A percentile compares a stretch with the other conserved stretches of the same genome.
phyloP scores from a whole-genome alignment of 2,113 vertebrate species.

The Synchiropus splendidus region DNA sequence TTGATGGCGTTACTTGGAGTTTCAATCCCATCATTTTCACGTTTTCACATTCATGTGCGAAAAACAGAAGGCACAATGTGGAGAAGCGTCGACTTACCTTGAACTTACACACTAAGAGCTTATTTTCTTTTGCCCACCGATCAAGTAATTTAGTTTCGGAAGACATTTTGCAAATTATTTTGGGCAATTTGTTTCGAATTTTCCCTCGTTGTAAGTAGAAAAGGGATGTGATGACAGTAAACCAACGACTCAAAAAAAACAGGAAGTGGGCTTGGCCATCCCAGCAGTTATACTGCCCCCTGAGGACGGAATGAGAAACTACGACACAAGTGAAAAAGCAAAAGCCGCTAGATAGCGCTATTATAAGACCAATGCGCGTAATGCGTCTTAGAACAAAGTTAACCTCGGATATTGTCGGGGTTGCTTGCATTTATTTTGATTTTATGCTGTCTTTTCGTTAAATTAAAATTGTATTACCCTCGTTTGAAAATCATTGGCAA shows the following conservation, averaged over 20 bases:
- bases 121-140: conserved; percentile 61
- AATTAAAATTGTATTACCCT: too few relatives aligned
- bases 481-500: too few relatives aligned
- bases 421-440: too few relatives aligned
- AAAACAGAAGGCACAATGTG: neutral
- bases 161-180: conserved; percentile 6
- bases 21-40: too few relatives aligned
- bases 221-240: neutral
- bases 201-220: conserved; percentile 29
- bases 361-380: too few relatives aligned
- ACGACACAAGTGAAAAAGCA: too few relatives aligned
- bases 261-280: conserved; percentile 26
- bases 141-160: conserved; percentile 23
- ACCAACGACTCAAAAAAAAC: conserved; percentile 1
- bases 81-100: conserved; percentile 36
- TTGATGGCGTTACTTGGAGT: too few relatives aligned
- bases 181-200: conserved; percentile 22
- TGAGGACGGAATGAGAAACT: conserved; percentile 3
- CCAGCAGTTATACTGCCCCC: conserved; percentile 17
- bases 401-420: too few relatives aligned
- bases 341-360: too few relatives aligned
- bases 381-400: too few relatives aligned
- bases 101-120: conserved; percentile 49
- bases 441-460: too few relatives aligned
- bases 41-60: too few relatives aligned